Evolutionary conservation across 2,888 invertebrate genomes (phyloP).

Genomic region (Hirtodrosophila trivittata): DNA sequence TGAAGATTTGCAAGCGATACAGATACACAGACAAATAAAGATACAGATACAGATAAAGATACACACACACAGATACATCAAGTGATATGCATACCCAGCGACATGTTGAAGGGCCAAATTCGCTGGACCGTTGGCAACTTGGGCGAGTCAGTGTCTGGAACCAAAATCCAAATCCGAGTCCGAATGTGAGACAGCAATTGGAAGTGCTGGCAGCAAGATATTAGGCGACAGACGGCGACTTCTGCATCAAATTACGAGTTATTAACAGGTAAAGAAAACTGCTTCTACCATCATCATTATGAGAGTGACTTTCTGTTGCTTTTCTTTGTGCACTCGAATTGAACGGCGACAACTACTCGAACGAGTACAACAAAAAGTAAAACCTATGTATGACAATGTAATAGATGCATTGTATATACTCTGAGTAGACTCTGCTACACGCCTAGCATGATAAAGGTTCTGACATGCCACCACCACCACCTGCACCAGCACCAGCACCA

Average conservation of each 20-base stretch:
- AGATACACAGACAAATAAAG: slow-evolving; percentile 21
- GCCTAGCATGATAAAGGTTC: slow-evolving; percentile 74
- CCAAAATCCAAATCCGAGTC: slow-evolving; percentile 49
- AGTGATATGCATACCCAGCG: slow-evolving; percentile 24
- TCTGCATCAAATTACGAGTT: slow-evolving; percentile 73
- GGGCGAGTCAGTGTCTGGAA: slow-evolving; percentile 67
- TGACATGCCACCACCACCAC: slow-evolving; percentile 50
- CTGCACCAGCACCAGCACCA: slow-evolving; percentile 29
- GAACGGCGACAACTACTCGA: slow-evolving; percentile 72
- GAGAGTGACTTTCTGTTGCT: slow-evolving; percentile 40
- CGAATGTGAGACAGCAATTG: slow-evolving; percentile 24
- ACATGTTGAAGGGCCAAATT: slow-evolving; percentile 36
- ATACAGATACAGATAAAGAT: slow-evolving; percentile 22
- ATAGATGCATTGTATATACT: slow-evolving; percentile 20
- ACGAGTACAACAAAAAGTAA: slow-evolving; percentile 21
- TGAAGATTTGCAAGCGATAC: slow-evolving; percentile 59
- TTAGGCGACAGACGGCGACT: slow-evolving; percentile 13
- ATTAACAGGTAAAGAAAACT: slow-evolving; percentile 70
- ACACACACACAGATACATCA: not conserved
- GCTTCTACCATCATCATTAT: slow-evolving; percentile 37
- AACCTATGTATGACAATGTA: slow-evolving; percentile 50
- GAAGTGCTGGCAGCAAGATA: slow-evolving; percentile 42
- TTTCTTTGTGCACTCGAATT: slow-evolving; percentile 77
- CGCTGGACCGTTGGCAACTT: slow-evolving; percentile 64
- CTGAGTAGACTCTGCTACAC: too few relatives aligned